phyloP scores from a whole-genome alignment of 2,797 vertebrate genomes.

The Lutjanus campechanus region DNA sequence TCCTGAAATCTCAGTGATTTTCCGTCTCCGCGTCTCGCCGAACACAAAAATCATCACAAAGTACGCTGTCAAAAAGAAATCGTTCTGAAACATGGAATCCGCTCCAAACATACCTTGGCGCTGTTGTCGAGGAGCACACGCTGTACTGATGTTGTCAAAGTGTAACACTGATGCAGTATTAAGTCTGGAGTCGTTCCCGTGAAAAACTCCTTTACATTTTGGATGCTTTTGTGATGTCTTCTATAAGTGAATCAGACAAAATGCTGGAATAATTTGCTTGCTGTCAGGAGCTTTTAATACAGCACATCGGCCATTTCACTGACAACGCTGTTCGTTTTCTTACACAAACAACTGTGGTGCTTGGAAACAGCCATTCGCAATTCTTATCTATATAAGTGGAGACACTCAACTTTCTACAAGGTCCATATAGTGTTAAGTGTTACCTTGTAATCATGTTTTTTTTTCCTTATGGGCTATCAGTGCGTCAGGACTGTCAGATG shows the following conservation, averaged over 20 bases:
- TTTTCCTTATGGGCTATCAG: conserved; percentile 3
- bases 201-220: conserved; percentile 19
- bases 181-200: conserved; percentile 3
- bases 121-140: conserved; percentile 30
- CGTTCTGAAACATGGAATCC: conserved; percentile 38
- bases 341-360: background rate
- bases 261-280: background rate
- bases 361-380: conserved; percentile 12
- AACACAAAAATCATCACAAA: conserved; percentile 78
- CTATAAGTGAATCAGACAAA: conserved; percentile 1
- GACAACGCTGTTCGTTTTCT: background rate
- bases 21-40: conserved; percentile 75
- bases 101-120: conserved; percentile 13
- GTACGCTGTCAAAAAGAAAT: conserved; percentile 49
- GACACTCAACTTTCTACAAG: background rate
- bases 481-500: conserved; percentile 4
- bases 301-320: no score
- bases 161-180: conserved; percentile 6
- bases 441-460: background rate
- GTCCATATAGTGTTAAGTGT: conserved; percentile 1
- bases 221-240: conserved; percentile 3
- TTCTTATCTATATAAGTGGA: conserved; percentile 6
- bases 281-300: conserved; percentile 5
- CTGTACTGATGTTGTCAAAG: conserved; percentile 30
- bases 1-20: conserved; percentile 82